Evolutionary conservation across 2,113 vertebrate genomes (phyloP).

Genomic region (Butorides virescens): DNA sequence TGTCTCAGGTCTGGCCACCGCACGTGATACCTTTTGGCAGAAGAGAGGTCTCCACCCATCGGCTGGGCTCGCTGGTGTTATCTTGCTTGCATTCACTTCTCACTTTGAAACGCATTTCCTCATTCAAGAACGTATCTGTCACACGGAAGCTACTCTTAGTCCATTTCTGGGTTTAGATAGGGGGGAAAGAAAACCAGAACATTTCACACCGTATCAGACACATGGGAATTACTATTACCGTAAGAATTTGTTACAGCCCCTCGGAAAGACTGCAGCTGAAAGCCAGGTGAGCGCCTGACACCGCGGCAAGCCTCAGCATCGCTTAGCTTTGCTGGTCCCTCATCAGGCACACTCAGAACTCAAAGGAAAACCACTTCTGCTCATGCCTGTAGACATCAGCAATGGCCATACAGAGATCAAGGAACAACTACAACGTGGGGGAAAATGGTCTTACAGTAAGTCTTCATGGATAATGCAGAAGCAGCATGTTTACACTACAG

Average conservation of each 20-base stretch:
- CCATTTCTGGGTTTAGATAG: not conserved
- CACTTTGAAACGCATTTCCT: constrained; percentile 32
- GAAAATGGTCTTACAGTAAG: not conserved
- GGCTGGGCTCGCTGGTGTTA: not conserved
- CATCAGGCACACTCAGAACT: not conserved
- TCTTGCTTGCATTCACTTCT: constrained; percentile 2
- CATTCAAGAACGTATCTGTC: not conserved
- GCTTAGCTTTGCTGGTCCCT: not conserved
- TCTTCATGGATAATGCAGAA: not conserved
- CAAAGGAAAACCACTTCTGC: not conserved
- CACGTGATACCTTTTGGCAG: not conserved
- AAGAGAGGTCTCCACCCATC: constrained; percentile 3
- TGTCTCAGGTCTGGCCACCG: fast-evolving
- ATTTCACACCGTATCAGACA: not conserved
- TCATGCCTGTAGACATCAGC: not conserved
- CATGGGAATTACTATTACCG: not conserved
- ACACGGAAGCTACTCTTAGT: not conserved
- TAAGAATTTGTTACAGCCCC: not conserved
- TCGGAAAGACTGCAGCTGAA: not conserved
- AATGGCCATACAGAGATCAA: not conserved
- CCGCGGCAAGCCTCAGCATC: not conserved
- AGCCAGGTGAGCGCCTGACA: not conserved
- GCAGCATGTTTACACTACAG: not conserved
- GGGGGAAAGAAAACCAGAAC: not conserved
- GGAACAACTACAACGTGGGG: not conserved